A percentile compares a stretch with the other conserved stretches of the same genome.
These are phyloP conservation scores for Spizaetus ornatus DNA, from an alignment of 2,113 vertebrate species.

Conservation along the genomic window DNA sequence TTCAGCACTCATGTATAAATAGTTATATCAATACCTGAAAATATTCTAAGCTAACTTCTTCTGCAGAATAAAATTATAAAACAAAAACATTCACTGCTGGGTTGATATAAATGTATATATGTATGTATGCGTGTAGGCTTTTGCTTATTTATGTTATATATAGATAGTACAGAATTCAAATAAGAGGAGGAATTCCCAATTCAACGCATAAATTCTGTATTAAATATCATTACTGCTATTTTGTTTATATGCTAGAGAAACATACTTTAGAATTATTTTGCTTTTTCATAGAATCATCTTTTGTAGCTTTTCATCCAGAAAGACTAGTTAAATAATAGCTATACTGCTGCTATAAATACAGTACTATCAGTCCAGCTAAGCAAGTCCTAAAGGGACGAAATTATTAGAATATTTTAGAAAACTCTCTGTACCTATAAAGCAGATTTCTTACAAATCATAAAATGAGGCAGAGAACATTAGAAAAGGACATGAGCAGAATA, in stretches of 20 bases:
- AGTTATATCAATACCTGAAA: background rate
- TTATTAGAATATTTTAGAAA: background rate
- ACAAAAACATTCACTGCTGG: background rate
- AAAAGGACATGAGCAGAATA: background rate
- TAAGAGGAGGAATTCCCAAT: background rate
- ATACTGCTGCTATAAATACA: background rate
- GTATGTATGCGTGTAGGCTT: background rate
- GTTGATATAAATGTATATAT: background rate
- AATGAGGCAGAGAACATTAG: background rate
- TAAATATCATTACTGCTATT: background rate
- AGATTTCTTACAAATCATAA: background rate
- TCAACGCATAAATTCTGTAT: background rate
- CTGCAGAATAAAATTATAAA: background rate
- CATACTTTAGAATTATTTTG: background rate
- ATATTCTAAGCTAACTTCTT: background rate
- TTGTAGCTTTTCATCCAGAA: background rate
- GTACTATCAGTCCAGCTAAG: background rate
- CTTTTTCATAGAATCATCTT: background rate
- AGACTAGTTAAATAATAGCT: background rate
- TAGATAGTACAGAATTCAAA: background rate
- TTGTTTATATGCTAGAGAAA: background rate
- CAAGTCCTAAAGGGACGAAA: background rate
- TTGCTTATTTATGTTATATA: background rate
- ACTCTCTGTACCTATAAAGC: background rate
- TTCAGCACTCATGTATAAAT: rapidly evolving